phyloP scores from a whole-genome alignment of 2,888 invertebrate species.

The Diogma glabrata region DNA sequence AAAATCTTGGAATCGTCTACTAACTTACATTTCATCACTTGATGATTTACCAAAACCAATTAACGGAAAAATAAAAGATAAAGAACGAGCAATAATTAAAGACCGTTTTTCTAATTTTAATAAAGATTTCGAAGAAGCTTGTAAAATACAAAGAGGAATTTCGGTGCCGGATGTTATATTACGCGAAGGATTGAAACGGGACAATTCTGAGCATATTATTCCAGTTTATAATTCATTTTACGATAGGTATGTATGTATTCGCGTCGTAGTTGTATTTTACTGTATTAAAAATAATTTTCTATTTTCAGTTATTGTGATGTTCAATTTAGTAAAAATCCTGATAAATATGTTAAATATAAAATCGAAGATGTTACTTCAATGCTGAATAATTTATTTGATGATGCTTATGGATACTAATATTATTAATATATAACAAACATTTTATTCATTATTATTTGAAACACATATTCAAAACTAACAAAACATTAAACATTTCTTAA shows the following conservation, averaged over 20 bases:
- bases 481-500: too few species aligned
- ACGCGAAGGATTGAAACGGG: slow-evolving; percentile 74
- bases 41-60: slow-evolving; percentile 56
- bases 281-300: neutral
- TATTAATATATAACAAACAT: too few species aligned
- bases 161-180: slow-evolving; percentile 88
- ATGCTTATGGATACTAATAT: too few species aligned
- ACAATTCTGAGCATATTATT: slow-evolving; percentile 78
- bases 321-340: slow-evolving; percentile 84
- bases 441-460: too few species aligned
- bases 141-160: slow-evolving; percentile 75
- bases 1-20: slow-evolving; percentile 70
- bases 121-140: slow-evolving; percentile 87
- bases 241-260: slow-evolving; percentile 49
- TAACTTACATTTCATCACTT: slow-evolving; percentile 57
- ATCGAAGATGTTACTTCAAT: slow-evolving; percentile 73
- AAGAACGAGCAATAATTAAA: slow-evolving; percentile 73
- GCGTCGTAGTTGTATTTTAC: too few species aligned
- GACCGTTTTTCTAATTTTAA: slow-evolving; percentile 89
- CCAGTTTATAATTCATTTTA: slow-evolving; percentile 76
- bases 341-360: slow-evolving; percentile 85
- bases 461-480: too few species aligned
- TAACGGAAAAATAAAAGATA: slow-evolving; percentile 68
- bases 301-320: slow-evolving; percentile 51
- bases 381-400: slow-evolving; percentile 87